phyloP scores from a whole-genome alignment of 2,797 vertebrate species.

The Linurgus olivaceus region DNA sequence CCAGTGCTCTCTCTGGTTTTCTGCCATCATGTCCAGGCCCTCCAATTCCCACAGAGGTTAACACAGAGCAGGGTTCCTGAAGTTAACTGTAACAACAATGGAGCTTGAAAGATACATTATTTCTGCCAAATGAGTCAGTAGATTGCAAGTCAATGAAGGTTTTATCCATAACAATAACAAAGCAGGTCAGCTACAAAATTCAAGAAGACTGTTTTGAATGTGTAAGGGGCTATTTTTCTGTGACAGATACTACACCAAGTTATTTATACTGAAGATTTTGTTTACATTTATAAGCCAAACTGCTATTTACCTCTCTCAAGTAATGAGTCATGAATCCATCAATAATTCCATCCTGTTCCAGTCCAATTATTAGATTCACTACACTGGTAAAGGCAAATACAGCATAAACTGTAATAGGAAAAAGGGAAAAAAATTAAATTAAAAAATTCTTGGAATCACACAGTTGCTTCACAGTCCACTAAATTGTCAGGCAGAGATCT shows the following conservation, averaged over 20 bases:
- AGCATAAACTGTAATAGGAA: slow-evolving; percentile 82
- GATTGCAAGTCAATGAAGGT: background rate
- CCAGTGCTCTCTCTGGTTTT: background rate
- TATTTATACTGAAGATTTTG: background rate
- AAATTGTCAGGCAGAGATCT: background rate
- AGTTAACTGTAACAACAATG: background rate
- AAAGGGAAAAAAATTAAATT: background rate
- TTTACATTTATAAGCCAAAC: background rate
- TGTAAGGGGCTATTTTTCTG: background rate
- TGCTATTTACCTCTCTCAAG: slow-evolving; percentile 83
- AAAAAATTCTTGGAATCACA: background rate
- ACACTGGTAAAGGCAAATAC: slow-evolving; percentile 90
- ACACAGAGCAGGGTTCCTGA: background rate
- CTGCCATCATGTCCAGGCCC: background rate
- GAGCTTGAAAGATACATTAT: background rate
- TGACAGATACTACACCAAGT: background rate
- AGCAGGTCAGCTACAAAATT: background rate
- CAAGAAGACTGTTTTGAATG: background rate
- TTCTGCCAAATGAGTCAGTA: background rate
- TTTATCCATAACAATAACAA: background rate
- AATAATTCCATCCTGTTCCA: slow-evolving; percentile 94
- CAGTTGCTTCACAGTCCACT: background rate
- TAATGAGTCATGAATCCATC: slow-evolving; percentile 94
- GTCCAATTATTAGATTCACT: slow-evolving; percentile 89
- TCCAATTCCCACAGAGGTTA: background rate